Evolutionary conservation across 2,797 vertebrate species (phyloP), one percentile per base, ranked within the genome.

Genomic region (Etheostoma nigrum): DNA sequence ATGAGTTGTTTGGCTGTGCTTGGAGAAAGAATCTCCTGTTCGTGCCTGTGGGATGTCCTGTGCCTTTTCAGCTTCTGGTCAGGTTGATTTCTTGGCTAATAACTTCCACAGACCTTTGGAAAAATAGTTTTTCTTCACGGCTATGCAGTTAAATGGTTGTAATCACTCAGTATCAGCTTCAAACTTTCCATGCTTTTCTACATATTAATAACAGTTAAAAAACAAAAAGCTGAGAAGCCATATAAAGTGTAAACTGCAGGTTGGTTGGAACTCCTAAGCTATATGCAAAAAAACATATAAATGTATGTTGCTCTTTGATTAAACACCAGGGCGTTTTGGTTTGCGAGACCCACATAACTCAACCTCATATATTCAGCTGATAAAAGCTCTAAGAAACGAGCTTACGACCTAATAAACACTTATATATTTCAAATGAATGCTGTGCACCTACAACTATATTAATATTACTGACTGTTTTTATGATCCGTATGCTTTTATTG

Each of bases 1-100:
- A 88, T 88, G 80, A 87, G 78, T 84, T 86, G 80, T 84, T 87
- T 74, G 74, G 68, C 76, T 27, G 47, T 72, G 81, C 78, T 79
- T 74, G 74, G 54, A 81, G 70, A 81, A 80, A 58, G 36, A 53
- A 64, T 82, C 82, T 81, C 73, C 45, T 64, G 7, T 82, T 54
- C 49, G 76, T 42, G 63, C 65, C 55, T 15, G 1, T 7, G 69
- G 75, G 76, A 61, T 72, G 75, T 82, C 59, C 68, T 70, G 25
- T 16, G 49, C 72, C 25, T 49, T 21, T 47, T 76, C 47, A 15
- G 52, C n/a, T 30, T 23, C 60, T 25, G 25, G 25, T 58, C 48
- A 25, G 51, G 51, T 53, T 62, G 16, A 73, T 74, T 79, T 84
- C 59, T 60, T 9, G 4, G 30, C 36, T 25, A 73, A 62, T 72